phyloP scores from a whole-genome alignment of 2,797 vertebrate species.

The Amniataba percoides region DNA sequence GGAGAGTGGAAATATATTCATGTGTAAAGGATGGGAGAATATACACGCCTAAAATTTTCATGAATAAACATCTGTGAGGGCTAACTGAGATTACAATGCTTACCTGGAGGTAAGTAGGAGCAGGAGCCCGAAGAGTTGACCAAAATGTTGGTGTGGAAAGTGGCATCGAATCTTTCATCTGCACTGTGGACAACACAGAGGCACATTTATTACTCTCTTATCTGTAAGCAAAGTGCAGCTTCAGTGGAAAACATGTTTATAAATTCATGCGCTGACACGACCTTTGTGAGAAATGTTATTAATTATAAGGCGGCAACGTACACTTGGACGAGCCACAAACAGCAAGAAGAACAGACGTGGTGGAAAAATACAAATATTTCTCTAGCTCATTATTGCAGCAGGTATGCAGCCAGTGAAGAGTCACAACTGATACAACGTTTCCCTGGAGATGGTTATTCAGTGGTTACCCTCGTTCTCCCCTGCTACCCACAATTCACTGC shows the following conservation, averaged over 20 bases:
- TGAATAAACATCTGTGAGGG: neutral
- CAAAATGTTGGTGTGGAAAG: conserved; percentile 93
- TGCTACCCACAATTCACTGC: conserved; percentile 32
- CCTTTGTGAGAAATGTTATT: conserved; percentile 6
- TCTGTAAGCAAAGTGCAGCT: conserved; percentile 13
- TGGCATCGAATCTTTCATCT: conserved; percentile 93
- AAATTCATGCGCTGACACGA: conserved; percentile 5
- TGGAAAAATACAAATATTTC: conserved; percentile 30
- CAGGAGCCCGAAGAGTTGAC: conserved; percentile 91
- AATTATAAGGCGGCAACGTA: conserved; percentile 3
- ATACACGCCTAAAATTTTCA: too few relatives aligned
- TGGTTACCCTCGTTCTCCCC: conserved; percentile 31
- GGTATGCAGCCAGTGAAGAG: conserved; percentile 14
- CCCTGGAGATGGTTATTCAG: conserved; percentile 48
- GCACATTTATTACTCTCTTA: neutral
- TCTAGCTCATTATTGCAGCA: conserved; percentile 31
- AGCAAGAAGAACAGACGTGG: neutral
- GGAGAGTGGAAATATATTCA: neutral
- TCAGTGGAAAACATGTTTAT: conserved; percentile 19
- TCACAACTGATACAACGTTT: conserved; percentile 15
- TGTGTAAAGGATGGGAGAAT: neutral
- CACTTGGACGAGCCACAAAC: conserved; percentile 5
- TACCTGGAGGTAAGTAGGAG: conserved; percentile 93
- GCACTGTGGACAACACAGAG: conserved; percentile 84
- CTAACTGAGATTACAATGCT: conserved; percentile 39